phyloP scores from a whole-genome alignment of 1,140 invertebrate species.

The Theocolax elegans region DNA sequence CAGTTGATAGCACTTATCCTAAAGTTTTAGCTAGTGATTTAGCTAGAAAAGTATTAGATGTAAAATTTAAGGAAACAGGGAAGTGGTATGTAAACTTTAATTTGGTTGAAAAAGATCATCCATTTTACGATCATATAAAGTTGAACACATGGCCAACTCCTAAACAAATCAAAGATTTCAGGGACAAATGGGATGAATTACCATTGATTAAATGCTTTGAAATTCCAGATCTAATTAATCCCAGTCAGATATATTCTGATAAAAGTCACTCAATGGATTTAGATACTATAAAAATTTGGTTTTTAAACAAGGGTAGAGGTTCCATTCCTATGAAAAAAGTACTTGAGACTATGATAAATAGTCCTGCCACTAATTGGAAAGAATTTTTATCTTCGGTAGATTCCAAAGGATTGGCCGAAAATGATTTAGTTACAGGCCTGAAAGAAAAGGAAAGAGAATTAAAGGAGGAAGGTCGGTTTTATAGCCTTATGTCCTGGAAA shows the following conservation, averaged over 20 bases:
- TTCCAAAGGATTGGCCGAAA: not conserved
- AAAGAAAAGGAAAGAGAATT: not conserved
- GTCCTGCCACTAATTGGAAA: not conserved
- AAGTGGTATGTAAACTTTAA: no score
- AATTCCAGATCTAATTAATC: constrained; percentile 2
- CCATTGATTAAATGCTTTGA: constrained; percentile 6
- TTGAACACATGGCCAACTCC: not conserved
- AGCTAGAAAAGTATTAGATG: no score
- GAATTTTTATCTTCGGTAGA: not conserved
- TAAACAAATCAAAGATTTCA: not conserved
- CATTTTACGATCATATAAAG: no score
- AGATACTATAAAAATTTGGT: not conserved
- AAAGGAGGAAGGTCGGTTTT: not conserved
- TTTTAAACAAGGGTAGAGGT: not conserved
- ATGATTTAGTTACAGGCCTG: not conserved
- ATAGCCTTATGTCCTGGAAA: not conserved
- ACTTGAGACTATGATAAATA: not conserved
- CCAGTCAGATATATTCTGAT: constrained; percentile 10
- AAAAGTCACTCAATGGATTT: not conserved
- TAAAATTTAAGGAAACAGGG: no score
- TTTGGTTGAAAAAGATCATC: no score
- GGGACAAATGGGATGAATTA: not conserved
- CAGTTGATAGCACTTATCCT: no score
- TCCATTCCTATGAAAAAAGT: not conserved
- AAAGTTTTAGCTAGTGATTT: no score